Percentiles rank a stretch among this genome's conserved stretches.
phyloP scores from a whole-genome alignment of 1,140 invertebrate genomes.

The Aphis craccivora region DNA sequence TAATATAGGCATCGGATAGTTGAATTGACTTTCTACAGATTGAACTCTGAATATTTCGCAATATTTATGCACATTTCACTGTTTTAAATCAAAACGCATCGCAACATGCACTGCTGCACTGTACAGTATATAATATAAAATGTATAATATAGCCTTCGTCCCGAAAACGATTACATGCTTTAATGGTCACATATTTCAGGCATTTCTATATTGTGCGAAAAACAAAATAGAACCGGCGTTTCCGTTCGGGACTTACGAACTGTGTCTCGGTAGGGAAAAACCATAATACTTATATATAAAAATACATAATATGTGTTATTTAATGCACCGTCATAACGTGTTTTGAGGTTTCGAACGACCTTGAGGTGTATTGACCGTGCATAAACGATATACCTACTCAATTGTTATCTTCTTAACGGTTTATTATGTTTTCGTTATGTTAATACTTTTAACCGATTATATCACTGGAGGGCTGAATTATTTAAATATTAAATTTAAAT shows the following conservation, averaged over 20 bases:
- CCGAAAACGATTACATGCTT: slow-evolving; percentile 50
- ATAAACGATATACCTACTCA: neutral
- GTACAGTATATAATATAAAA: neutral
- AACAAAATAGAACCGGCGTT: slow-evolving; percentile 39
- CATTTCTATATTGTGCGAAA: slow-evolving; percentile 36
- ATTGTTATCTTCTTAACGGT: slow-evolving; percentile 15
- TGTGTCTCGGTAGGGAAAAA: neutral
- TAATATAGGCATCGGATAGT: neutral
- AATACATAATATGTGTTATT: neutral
- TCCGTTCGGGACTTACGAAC: slow-evolving; percentile 37
- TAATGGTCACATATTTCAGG: slow-evolving; percentile 41
- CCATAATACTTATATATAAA: neutral
- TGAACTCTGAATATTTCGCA: neutral
- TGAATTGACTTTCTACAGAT: neutral
- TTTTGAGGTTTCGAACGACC: slow-evolving; percentile 9
- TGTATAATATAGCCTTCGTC: slow-evolving; percentile 40
- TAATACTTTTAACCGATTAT: neutral
- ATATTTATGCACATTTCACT: neutral
- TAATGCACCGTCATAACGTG: neutral
- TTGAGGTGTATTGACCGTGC: slow-evolving; percentile 28
- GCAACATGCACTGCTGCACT: slow-evolving; percentile 31
- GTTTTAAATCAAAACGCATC: slow-evolving; percentile 38
- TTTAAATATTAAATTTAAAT: neutral
- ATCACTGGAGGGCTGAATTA: neutral
- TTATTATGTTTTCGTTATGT: slow-evolving; percentile 8